These are phyloP conservation scores for Ifrita kowaldi DNA, from an alignment of 2,113 vertebrate genomes.

Conservation along the genomic window DNA sequence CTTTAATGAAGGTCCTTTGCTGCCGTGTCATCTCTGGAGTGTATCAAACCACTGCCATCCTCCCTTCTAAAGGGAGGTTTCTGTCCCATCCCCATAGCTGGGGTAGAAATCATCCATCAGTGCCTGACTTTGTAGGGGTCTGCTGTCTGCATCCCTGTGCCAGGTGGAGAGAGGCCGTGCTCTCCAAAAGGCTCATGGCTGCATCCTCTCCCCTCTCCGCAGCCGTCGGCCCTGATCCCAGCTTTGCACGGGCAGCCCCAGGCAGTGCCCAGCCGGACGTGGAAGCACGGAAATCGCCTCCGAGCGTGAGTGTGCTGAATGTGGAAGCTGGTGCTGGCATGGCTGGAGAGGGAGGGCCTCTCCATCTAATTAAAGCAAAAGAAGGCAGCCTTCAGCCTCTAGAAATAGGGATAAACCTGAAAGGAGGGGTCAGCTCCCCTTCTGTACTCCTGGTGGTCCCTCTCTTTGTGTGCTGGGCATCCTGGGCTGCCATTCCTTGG, in stretches of 20 bases:
- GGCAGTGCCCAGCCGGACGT: not conserved
- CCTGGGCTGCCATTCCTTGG: not conserved
- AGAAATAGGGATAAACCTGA: not conserved
- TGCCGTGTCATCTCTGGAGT: not conserved
- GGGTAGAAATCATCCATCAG: not conserved
- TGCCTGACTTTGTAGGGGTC: not conserved
- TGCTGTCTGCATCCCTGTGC: not conserved
- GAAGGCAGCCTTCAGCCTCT: not conserved
- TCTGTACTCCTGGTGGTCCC: not conserved
- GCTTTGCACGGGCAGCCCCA: not conserved
- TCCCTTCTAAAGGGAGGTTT: not conserved
- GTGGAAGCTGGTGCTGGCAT: not conserved
- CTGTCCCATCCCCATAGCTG: not conserved
- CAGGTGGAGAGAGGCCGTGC: not conserved
- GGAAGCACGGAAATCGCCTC: slow-evolving; percentile 59
- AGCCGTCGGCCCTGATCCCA: slow-evolving; percentile 47
- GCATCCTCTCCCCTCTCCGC: not conserved
- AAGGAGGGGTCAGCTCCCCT: not conserved
- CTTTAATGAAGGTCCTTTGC: not conserved
- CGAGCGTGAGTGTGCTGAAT: slow-evolving; percentile 64
- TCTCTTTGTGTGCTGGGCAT: accelerated
- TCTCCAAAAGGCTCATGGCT: not conserved
- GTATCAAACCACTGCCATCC: not conserved
- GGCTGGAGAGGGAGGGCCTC: not conserved
- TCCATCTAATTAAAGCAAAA: not conserved